Evolutionary conservation across 2,888 invertebrate genomes (phyloP).

Genomic region (Sminthurinus aureus): DNA sequence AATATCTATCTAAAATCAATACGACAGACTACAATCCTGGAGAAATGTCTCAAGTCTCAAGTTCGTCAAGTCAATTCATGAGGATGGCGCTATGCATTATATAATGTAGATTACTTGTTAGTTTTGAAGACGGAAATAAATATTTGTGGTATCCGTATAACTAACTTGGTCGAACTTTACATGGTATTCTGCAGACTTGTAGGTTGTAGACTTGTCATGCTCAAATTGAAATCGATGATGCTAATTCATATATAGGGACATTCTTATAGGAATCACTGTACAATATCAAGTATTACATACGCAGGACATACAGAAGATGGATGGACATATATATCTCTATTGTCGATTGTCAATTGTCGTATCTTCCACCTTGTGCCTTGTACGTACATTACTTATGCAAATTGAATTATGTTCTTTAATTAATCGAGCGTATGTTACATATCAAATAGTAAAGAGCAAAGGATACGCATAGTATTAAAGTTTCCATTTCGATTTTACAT

Average conservation of each 20-base stretch:
- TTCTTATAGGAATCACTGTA: too few relatives aligned
- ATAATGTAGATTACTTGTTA: not conserved
- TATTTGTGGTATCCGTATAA: not conserved
- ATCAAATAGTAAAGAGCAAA: not conserved
- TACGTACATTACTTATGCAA: not conserved
- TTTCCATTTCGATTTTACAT: too few relatives aligned
- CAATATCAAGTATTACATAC: too few relatives aligned
- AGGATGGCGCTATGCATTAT: not conserved
- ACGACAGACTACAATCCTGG: too few relatives aligned
- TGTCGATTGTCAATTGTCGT: too few relatives aligned
- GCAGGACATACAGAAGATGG: too few relatives aligned
- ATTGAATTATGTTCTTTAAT: not conserved
- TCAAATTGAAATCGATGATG: too few relatives aligned
- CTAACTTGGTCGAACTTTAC: too few relatives aligned
- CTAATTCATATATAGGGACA: too few relatives aligned
- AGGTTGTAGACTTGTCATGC: too few relatives aligned
- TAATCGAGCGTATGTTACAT: not conserved
- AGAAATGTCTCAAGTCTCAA: not conserved
- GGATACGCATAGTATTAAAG: not conserved
- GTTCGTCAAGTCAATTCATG: not conserved
- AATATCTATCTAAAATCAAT: not conserved
- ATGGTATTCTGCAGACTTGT: too few relatives aligned
- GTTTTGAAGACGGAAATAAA: not conserved
- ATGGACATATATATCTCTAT: too few relatives aligned
- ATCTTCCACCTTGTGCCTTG: not conserved